A percentile compares a stretch with the other conserved stretches of the same genome.
phyloP scores from a whole-genome alignment of 2,888 invertebrate genomes.

The Choreutis nemorana region DNA sequence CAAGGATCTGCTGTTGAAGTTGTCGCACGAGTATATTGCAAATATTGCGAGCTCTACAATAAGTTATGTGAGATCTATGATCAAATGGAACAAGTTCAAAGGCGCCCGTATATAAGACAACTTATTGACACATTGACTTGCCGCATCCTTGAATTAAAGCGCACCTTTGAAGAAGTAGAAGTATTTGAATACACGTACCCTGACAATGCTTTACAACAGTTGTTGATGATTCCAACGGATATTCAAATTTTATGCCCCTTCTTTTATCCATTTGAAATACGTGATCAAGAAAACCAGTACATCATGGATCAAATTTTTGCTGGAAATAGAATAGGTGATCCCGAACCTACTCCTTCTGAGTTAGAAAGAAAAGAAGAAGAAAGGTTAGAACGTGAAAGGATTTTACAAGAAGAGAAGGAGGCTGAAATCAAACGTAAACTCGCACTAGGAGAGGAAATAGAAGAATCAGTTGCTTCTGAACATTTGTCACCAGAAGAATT shows the following conservation, averaged over 20 bases:
- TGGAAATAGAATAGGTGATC: constrained; percentile 46
- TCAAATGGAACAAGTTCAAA: constrained; percentile 69
- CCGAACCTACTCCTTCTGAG: constrained; percentile 38
- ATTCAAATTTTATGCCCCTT: constrained; percentile 70
- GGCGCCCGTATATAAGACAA: constrained; percentile 60
- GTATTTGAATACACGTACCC: constrained; percentile 73
- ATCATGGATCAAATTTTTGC: constrained; percentile 47
- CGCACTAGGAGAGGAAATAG: constrained; percentile 31
- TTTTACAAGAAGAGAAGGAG: constrained; percentile 28
- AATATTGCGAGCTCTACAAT: constrained; percentile 62
- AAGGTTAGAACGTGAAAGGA: constrained; percentile 28
- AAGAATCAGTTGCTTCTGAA: constrained; percentile 19
- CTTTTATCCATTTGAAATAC: constrained; percentile 68
- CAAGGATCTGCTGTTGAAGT: constrained; percentile 54
- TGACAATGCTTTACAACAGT: constrained; percentile 73
- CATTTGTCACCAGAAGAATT: constrained; percentile 29
- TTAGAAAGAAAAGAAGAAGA: constrained; percentile 30
- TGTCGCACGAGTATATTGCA: constrained; percentile 56
- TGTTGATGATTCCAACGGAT: constrained; percentile 73
- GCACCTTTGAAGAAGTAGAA: constrained; percentile 62
- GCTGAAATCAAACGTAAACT: constrained; percentile 29
- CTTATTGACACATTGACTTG: constrained; percentile 67
- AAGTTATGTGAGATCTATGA: constrained; percentile 68
- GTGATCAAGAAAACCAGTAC: constrained; percentile 49
- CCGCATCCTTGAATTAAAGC: constrained; percentile 67